Conservation (phyloP, 1,140 invertebrate species). For the Scaptodrosophila lebanonensis region DNA sequence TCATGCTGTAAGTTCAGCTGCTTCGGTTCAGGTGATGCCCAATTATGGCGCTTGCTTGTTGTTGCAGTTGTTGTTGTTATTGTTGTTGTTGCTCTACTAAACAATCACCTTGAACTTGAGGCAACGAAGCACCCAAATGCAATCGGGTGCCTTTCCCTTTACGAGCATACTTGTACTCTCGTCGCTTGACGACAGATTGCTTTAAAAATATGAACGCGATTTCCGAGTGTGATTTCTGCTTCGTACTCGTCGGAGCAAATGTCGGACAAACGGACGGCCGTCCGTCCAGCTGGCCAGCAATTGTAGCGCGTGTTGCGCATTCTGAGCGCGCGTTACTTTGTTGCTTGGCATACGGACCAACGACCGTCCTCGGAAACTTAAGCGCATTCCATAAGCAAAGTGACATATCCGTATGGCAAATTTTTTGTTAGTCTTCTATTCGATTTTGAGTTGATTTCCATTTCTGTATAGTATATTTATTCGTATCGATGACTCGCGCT, state of each 20-base stretch:
- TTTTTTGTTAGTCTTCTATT: conserved; percentile 18
- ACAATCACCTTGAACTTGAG: conserved; percentile 54
- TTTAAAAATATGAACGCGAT: conserved; percentile 48
- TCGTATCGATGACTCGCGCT: conserved; percentile 6
- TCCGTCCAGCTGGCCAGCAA: no score
- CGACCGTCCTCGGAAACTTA: conserved; percentile 57
- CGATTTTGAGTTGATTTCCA: conserved; percentile 16
- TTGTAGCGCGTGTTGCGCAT: conserved; percentile 36
- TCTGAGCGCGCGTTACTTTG: conserved; percentile 5
- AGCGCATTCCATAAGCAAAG: conserved; percentile 32
- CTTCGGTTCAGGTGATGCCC: conserved; percentile 37
- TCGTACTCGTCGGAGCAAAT: no score
- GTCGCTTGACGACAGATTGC: conserved; percentile 15
- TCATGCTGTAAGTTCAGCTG: no score
- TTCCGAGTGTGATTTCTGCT: no score
- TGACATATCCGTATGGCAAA: conserved; percentile 50
- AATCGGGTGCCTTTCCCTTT: conserved; percentile 50
- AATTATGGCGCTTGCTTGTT: conserved; percentile 16
- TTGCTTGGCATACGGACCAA: conserved; percentile 39
- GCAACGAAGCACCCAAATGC: no score
- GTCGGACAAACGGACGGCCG: no score
- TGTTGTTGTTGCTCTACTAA: conserved; percentile 5
- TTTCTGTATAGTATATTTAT: neutral
- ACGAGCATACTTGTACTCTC: neutral
- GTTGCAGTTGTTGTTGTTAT: conserved; percentile 11